phyloP scores from a whole-genome alignment of 2,113 vertebrate genomes.

The Ceratotherium simum region DNA sequence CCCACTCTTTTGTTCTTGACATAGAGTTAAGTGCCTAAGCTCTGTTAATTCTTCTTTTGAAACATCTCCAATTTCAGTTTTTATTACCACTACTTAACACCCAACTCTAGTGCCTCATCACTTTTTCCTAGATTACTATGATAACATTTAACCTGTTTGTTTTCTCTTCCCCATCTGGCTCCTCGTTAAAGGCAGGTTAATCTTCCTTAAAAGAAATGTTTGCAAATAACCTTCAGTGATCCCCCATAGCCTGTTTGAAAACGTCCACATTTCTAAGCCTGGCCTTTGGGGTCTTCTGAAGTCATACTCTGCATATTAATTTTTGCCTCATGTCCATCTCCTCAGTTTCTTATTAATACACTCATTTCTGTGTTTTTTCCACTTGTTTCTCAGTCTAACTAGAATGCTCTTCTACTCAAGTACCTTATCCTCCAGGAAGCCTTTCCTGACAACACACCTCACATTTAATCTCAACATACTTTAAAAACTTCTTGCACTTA shows the following conservation, averaged over 20 bases:
- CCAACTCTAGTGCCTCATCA: neutral
- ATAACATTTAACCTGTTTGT: conserved; percentile 11
- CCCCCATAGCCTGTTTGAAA: neutral
- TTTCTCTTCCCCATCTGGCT: neutral
- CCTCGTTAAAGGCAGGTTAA: neutral
- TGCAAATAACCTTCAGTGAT: neutral
- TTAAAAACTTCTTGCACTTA: neutral
- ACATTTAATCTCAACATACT: neutral
- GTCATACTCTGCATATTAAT: neutral
- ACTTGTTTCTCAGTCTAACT: conserved; percentile 6
- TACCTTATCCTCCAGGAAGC: neutral
- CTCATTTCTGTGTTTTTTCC: neutral
- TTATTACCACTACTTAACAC: conserved; percentile 20
- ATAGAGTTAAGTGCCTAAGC: neutral
- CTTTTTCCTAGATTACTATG: neutral
- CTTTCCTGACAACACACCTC: neutral
- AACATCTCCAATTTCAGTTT: conserved; percentile 47
- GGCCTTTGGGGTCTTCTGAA: neutral
- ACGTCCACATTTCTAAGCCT: neutral
- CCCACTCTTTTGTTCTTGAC: neutral
- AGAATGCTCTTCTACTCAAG: neutral
- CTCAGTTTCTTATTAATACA: neutral
- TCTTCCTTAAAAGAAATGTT: conserved; percentile 40
- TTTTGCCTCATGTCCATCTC: neutral
- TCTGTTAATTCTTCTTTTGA: conserved; percentile 54